A percentile compares a stretch with the other conserved stretches of the same genome.
Evolutionary conservation across 2,797 vertebrate species (phyloP).

Genomic region (Uromys caudimaculatus): DNA sequence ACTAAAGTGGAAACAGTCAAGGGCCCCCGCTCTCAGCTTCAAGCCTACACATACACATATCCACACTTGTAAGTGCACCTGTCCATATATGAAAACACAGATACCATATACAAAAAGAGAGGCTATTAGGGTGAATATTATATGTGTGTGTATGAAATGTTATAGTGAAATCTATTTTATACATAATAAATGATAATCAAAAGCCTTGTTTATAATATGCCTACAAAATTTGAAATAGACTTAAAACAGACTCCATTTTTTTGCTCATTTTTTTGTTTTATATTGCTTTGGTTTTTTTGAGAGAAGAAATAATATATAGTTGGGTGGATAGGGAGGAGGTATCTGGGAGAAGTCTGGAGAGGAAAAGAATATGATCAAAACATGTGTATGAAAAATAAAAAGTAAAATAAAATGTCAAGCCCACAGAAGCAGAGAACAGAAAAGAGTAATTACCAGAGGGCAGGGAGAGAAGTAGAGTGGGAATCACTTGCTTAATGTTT

Average conservation of each 20-base stretch:
- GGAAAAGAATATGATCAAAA: background rate
- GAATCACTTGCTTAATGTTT: background rate
- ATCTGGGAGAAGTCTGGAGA: background rate
- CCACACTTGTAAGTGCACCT: background rate
- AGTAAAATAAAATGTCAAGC: background rate
- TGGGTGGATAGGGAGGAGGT: background rate
- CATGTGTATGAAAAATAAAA: background rate
- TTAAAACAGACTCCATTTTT: background rate
- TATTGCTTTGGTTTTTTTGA: background rate
- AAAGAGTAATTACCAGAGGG: background rate
- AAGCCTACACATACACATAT: background rate
- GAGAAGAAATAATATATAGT: background rate
- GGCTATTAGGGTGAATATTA: background rate
- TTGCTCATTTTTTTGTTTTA: background rate
- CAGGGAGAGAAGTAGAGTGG: background rate
- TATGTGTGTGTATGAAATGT: background rate
- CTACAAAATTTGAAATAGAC: conserved; percentile 51
- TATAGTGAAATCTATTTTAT: background rate
- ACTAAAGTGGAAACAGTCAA: background rate
- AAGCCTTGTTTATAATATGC: background rate
- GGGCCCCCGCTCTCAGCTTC: background rate
- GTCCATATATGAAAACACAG: background rate
- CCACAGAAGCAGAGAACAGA: background rate
- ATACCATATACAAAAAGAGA: background rate
- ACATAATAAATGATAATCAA: background rate